Evolutionary conservation across 2,113 vertebrate species (phyloP).

Genomic region (Amia ocellicauda): DNA sequence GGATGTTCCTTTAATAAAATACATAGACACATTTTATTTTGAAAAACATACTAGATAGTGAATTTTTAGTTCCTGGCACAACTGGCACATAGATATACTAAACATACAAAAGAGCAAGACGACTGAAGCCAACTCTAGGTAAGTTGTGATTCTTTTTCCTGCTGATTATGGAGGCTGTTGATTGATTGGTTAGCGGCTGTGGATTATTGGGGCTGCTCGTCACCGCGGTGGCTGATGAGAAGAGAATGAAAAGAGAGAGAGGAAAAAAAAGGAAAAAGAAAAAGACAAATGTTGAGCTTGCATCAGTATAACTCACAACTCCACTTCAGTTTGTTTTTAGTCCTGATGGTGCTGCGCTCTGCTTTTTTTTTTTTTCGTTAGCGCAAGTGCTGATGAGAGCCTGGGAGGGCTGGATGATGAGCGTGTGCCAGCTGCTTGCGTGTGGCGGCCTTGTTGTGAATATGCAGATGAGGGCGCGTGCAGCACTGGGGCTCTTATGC

Average conservation of each 20-base stretch:
- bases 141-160: slow-evolving; percentile 59
- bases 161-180: slow-evolving; percentile 71
- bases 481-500: slow-evolving; percentile 37
- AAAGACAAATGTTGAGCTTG: slow-evolving; percentile 55
- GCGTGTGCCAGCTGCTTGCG: background rate
- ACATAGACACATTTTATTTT: slow-evolving; percentile 37
- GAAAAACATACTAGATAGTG: slow-evolving; percentile 26
- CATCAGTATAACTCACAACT: slow-evolving; percentile 66
- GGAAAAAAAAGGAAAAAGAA: slow-evolving; percentile 41
- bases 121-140: slow-evolving; percentile 67
- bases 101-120: slow-evolving; percentile 42
- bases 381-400: slow-evolving; percentile 62
- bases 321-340: slow-evolving; percentile 27
- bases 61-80: too few relatives aligned
- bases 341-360: slow-evolving; percentile 6
- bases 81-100: too few relatives aligned
- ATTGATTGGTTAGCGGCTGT: slow-evolving; percentile 74
- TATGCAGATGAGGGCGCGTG: slow-evolving; percentile 56
- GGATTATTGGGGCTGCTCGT: slow-evolving; percentile 71
- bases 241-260: slow-evolving; percentile 66
- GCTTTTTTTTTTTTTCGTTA: slow-evolving; percentile 48
- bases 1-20: slow-evolving; percentile 35
- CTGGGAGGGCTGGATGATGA: background rate
- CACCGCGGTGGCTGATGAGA: slow-evolving; percentile 74
- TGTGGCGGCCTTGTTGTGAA: slow-evolving; percentile 45